A percentile compares a stretch with the other conserved stretches of the same genome.
Evolutionary conservation across 2,797 vertebrate genomes (phyloP).

Genomic region (Rousettus madagascariensis): DNA sequence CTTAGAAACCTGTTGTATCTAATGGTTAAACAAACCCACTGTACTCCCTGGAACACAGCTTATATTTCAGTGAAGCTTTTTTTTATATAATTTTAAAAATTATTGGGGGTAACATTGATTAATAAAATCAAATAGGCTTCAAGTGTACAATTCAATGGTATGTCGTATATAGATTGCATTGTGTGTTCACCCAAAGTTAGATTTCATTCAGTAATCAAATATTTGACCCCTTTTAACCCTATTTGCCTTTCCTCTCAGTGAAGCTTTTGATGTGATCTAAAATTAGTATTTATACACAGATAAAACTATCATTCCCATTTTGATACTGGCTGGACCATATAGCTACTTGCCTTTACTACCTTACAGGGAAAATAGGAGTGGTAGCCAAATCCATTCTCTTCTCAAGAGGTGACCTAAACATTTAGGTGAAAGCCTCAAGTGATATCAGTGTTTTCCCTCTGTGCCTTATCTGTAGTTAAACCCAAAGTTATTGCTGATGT

Average conservation of each 20-base stretch:
- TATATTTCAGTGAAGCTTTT: constrained; percentile 11
- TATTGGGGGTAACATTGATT: too few relatives aligned
- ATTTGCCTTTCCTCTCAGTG: background rate
- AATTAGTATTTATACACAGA: background rate
- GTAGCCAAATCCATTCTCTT: constrained; percentile 15
- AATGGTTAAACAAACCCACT: background rate
- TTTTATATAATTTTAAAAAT: too few relatives aligned
- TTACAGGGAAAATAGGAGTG: background rate
- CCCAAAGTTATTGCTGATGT: background rate
- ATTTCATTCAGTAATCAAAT: too few relatives aligned
- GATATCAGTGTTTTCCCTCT: background rate
- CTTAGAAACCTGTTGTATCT: background rate
- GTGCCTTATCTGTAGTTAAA: background rate
- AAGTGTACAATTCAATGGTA: too few relatives aligned
- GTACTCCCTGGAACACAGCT: background rate
- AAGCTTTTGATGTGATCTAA: constrained; percentile 12
- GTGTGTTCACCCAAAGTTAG: too few relatives aligned
- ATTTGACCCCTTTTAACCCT: too few relatives aligned
- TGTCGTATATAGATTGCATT: too few relatives aligned
- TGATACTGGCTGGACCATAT: background rate
- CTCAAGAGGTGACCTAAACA: background rate
- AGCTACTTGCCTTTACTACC: background rate
- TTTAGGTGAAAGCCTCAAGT: background rate
- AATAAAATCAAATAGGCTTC: too few relatives aligned
- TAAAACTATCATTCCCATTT: constrained; percentile 1